Base-by-base conservation (phyloP, 2,888 invertebrate genomes). In the Zaprionus obscuricornis region DNA sequence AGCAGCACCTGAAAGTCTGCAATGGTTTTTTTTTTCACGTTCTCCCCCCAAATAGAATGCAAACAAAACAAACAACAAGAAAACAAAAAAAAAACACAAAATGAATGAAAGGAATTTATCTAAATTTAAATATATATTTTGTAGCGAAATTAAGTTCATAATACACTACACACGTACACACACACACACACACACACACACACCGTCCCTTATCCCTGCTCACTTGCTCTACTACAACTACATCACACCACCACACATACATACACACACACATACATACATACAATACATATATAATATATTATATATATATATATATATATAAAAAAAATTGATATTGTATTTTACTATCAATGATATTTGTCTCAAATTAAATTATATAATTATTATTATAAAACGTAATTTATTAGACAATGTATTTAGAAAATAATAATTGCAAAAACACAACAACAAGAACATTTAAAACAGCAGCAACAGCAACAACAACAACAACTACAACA, bases 341-440 rank as follows among this genome's bases (percentile, higher is more conserved):
- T 59, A 75, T 60, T 64, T 39, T 36, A 74, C 56, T 52, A 43
- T 74, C 74, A 62, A 49, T 47, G 37, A 55, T n/a, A 16, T 27
- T 62, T 75, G 64, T 83, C 74, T 65, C 81, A 83, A 76, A 72
- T 45, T 55, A 52, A 64, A 58, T 36, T 26, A 63, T 51, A 62
- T 62, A 65, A 51, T 40, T 42, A 17, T 33, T 39, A 33, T 43
- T 51, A 66, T 60, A 43, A n/a, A n/a, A 20, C 43, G 39, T 62
- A 51, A 63, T 63, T 62, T 66, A 46, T 56, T 56, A 63, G 34
- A 49, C 42, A 51, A 60, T 59, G 1, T 58, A 62, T 62, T 49
- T 55, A n/a, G n/a, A n/a, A n/a, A n/a, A 60, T 56, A 52, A 62
- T 39, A 57, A 78, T 47, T 8, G 42, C 29, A 8, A 13, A 50